Percentiles rank a stretch among this genome's conserved stretches.
phyloP scores from a whole-genome alignment of 2,797 vertebrate species.

The Poecilia wingei region DNA sequence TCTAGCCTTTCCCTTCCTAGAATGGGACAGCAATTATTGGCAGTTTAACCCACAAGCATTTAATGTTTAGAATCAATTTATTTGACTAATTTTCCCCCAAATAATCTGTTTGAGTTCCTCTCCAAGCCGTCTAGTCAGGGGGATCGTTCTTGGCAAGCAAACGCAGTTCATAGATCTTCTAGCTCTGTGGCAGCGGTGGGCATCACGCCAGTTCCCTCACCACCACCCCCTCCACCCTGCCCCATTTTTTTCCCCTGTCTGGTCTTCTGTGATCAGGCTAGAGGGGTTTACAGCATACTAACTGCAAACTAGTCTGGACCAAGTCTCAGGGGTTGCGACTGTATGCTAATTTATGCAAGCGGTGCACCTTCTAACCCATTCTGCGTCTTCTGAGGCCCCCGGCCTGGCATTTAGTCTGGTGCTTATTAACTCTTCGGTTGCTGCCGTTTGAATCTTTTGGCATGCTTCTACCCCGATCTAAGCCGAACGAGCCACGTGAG shows the following conservation, averaged over 20 bases:
- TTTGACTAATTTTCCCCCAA: conserved; percentile 31
- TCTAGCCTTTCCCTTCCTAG: conserved; percentile 10
- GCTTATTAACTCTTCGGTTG: conserved; percentile 63
- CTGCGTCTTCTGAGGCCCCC: conserved; percentile 53
- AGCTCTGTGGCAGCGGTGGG: conserved; percentile 69
- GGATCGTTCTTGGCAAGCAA: conserved; percentile 55
- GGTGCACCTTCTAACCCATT: conserved; percentile 50
- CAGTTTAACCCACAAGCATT: conserved; percentile 34
- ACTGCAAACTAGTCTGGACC: conserved; percentile 69
- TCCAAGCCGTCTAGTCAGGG: conserved; percentile 35
- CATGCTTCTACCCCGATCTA: conserved; percentile 13
- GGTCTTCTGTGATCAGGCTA: conserved; percentile 73
- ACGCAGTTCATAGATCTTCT: conserved; percentile 62
- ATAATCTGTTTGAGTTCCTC: conserved; percentile 33
- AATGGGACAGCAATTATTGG: conserved; percentile 20
- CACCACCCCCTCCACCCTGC: conserved; percentile 3
- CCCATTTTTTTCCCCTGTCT: conserved; percentile 53
- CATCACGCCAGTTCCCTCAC: conserved; percentile 57
- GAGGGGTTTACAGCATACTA: conserved; percentile 79
- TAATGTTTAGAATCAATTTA: conserved; percentile 32
- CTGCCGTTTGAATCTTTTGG: conserved; percentile 40
- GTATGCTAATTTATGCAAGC: conserved; percentile 79
- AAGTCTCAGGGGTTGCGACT: conserved; percentile 70
- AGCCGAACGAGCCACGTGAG: background rate
- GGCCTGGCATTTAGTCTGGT: conserved; percentile 71